phyloP scores from a whole-genome alignment of 2,888 invertebrate species.

The Synergus japonicus region DNA sequence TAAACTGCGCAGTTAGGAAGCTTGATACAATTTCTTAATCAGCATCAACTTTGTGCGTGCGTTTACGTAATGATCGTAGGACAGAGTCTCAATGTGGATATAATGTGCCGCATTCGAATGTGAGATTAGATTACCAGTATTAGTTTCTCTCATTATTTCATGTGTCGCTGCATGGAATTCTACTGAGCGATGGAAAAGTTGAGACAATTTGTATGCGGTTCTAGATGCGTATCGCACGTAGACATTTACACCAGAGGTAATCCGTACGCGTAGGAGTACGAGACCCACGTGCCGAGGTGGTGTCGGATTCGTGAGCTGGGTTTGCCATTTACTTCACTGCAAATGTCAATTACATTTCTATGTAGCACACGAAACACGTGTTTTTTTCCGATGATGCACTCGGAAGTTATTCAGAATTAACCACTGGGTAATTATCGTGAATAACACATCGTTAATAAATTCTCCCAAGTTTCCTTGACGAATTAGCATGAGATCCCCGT shows the following conservation, averaged over 20 bases:
- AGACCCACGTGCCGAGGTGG: slow-evolving; percentile 28
- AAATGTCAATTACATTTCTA: too few species aligned
- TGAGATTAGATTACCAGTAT: slow-evolving; percentile 13
- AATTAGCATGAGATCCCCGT: neutral
- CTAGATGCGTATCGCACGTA: slow-evolving; percentile 29
- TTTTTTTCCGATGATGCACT: neutral
- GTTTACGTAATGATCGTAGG: slow-evolving; percentile 29
- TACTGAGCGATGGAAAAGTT: neutral
- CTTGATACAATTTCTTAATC: slow-evolving; percentile 11
- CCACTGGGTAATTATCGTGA: neutral
- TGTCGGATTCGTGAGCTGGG: slow-evolving; percentile 21
- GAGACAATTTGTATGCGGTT: slow-evolving; percentile 6
- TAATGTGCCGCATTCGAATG: slow-evolving; percentile 26
- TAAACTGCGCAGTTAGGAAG: slow-evolving; percentile 13
- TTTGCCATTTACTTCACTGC: neutral
- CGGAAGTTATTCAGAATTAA: neutral
- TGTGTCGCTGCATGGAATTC: neutral
- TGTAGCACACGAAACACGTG: neutral
- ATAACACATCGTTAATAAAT: neutral
- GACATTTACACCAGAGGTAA: slow-evolving; percentile 20
- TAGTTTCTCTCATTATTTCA: slow-evolving; percentile 31
- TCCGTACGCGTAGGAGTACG: slow-evolving; percentile 15
- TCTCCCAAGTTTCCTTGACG: neutral
- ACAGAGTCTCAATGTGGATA: slow-evolving; percentile 26
- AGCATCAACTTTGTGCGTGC: neutral